Percentiles rank a stretch among this genome's conserved stretches.
These are phyloP conservation scores for Conomelus anceps DNA, from an alignment of 2,888 invertebrate species.

Conservation along the genomic window DNA sequence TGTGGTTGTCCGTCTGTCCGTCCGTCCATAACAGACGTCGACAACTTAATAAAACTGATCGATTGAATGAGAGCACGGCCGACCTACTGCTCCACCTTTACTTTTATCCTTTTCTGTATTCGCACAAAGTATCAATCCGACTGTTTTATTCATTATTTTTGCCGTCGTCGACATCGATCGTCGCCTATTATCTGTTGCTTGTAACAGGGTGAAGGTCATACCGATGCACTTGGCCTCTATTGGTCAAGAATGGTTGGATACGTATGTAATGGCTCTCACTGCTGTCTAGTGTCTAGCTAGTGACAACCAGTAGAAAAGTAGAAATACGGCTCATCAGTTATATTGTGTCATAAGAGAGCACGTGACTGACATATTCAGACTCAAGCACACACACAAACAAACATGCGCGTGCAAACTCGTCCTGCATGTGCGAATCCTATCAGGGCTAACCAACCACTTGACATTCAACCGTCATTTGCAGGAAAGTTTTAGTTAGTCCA, in stretches of 20 bases:
- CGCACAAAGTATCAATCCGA: not conserved
- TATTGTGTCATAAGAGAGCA: not conserved
- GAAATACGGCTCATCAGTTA: not conserved
- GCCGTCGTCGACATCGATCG: not conserved
- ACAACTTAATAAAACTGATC: not conserved
- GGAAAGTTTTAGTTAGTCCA: not conserved
- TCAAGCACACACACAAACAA: not conserved
- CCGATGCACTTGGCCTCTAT: not conserved
- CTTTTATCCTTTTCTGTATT: not conserved
- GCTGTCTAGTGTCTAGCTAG: not conserved
- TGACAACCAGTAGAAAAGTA: not conserved
- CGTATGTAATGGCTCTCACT: too few relatives aligned
- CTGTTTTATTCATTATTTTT: not conserved
- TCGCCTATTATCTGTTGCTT: not conserved
- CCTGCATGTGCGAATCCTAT: not conserved
- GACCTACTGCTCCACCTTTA: not conserved
- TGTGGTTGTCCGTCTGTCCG: too few relatives aligned
- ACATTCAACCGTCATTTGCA: not conserved
- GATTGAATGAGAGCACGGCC: not conserved
- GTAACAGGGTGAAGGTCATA: not conserved
- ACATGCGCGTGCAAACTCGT: too few relatives aligned
- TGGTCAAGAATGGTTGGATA: not conserved
- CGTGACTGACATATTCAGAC: too few relatives aligned
- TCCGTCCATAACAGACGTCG: not conserved
- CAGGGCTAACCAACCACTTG: not conserved